phyloP scores from a whole-genome alignment of 2,113 vertebrate genomes.

The Nyctereutes procyonoides region DNA sequence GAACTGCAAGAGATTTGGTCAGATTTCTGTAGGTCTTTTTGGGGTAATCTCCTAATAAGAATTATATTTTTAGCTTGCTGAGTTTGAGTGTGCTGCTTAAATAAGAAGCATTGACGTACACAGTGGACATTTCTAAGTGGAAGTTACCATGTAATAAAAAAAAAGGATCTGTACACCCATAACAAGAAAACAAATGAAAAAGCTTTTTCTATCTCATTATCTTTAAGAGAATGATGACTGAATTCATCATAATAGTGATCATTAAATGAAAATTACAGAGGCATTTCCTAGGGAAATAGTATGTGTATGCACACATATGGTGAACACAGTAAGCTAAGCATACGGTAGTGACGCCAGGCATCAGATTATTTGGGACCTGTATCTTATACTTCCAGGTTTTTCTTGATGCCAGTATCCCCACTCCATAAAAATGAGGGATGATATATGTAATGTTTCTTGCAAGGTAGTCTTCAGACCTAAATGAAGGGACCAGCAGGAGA shows the following conservation, averaged over 20 bases:
- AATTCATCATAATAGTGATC: neutral
- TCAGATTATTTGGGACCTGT: rapidly evolving
- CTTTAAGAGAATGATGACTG: neutral
- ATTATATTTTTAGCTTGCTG: neutral
- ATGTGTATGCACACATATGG: neutral
- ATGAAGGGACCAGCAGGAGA: neutral
- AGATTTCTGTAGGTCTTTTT: neutral
- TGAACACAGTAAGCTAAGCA: neutral
- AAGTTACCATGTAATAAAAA: neutral
- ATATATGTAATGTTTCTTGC: neutral
- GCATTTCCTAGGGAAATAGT: neutral
- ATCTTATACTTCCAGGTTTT: neutral
- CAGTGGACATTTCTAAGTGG: neutral
- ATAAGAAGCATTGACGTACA: neutral
- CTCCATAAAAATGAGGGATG: neutral
- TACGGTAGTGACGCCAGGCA: neutral
- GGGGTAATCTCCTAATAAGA: neutral
- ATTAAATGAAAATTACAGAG: neutral
- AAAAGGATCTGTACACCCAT: neutral
- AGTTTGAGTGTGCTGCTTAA: neutral
- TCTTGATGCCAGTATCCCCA: rapidly evolving
- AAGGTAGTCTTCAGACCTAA: neutral
- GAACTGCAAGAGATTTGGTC: neutral
- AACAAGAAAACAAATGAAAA: neutral
- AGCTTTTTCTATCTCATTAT: neutral